Conservation (phyloP, 2,888 invertebrate genomes). For the Allacma fusca region DNA sequence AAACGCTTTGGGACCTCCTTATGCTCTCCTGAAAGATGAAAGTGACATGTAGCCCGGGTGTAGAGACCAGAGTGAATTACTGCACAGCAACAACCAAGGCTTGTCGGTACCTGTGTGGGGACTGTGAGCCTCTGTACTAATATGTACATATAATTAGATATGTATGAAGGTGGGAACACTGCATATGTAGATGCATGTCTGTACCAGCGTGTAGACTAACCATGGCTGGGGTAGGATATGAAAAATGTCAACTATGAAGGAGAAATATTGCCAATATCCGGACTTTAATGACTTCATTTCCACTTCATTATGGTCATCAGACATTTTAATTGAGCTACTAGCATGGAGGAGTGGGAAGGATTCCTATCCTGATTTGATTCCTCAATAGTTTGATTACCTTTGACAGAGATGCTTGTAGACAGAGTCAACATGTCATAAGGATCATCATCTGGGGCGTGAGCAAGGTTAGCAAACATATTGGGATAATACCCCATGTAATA, state of each 20-base stretch:
- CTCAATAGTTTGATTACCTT: not conserved
- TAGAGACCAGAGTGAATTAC: not conserved
- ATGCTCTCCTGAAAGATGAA: not conserved
- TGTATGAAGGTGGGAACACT: not conserved
- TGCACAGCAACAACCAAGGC: too few relatives aligned
- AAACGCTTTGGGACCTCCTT: not conserved
- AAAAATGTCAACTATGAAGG: slow-evolving; percentile 47
- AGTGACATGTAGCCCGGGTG: not conserved
- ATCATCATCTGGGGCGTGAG: not conserved
- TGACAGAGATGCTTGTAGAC: not conserved
- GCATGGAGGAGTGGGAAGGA: not conserved
- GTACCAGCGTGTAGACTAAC: not conserved
- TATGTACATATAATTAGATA: not conserved
- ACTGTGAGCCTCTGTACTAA: not conserved
- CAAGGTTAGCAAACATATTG: too few relatives aligned
- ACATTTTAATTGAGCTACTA: slow-evolving; percentile 52
- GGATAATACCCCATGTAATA: too few relatives aligned
- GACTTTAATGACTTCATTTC: slow-evolving; percentile 56
- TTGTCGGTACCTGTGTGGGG: too few relatives aligned
- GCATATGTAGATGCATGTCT: not conserved
- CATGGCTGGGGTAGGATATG: slow-evolving; percentile 5
- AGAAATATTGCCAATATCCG: slow-evolving; percentile 58
- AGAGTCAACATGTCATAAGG: slow-evolving; percentile 3
- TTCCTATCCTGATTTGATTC: not conserved
- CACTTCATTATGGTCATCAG: slow-evolving; percentile 57